phyloP scores from a whole-genome alignment of 2,888 invertebrate genomes.

The Tetropium fuscum region DNA sequence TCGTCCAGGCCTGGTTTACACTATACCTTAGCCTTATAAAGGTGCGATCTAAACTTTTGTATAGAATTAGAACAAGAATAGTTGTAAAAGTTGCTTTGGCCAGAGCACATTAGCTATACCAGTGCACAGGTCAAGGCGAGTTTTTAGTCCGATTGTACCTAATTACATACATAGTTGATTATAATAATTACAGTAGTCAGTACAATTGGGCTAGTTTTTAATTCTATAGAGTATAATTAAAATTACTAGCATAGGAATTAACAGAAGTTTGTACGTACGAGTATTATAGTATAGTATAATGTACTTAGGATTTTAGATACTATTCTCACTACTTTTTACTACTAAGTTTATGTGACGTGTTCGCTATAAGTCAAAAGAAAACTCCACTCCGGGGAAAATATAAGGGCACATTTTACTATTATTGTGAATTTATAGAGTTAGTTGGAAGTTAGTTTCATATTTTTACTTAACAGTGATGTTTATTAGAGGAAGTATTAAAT shows the following conservation, averaged over 20 bases:
- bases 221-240: constrained; percentile 17
- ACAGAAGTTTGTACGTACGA: no score
- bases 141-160: constrained; percentile 15
- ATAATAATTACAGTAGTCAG: background rate
- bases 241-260: constrained; percentile 36
- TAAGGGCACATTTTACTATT: constrained; percentile 34
- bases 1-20: constrained; percentile 63
- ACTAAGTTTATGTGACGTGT: constrained; percentile 33
- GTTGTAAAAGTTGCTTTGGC: constrained; percentile 27
- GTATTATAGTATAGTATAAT: constrained; percentile 34
- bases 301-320: constrained; percentile 20
- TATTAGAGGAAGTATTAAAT: constrained; percentile 21
- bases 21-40: constrained; percentile 62
- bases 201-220: constrained; percentile 20
- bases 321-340: constrained; percentile 20
- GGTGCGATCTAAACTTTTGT: constrained; percentile 63
- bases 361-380: constrained; percentile 27
- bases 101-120: background rate
- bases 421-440: constrained; percentile 38
- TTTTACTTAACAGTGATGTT: constrained; percentile 26
- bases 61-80: constrained; percentile 49
- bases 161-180: background rate
- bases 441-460: constrained; percentile 36
- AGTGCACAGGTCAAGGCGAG: constrained; percentile 14
- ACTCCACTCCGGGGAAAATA: constrained; percentile 31